Evolutionary conservation across 2,888 invertebrate genomes (phyloP).

Genomic region (Nomada ferruginata): DNA sequence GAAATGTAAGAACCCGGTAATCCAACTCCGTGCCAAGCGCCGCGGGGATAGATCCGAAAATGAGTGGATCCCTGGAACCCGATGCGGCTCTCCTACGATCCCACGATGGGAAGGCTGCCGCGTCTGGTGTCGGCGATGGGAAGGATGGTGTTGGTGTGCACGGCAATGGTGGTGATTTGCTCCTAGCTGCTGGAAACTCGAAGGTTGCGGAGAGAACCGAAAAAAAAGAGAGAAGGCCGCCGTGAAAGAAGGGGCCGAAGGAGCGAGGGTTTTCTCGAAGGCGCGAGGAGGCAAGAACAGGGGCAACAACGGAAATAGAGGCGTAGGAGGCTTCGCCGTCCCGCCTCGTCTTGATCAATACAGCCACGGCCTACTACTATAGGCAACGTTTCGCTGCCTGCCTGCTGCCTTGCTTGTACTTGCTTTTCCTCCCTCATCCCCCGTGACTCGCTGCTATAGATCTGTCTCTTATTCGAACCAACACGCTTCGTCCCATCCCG

Average conservation of each 20-base stretch:
- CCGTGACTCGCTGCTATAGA: constrained; percentile 76
- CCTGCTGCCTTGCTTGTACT: constrained; percentile 58
- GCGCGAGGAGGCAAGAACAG: constrained; percentile 80
- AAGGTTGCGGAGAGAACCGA: constrained; percentile 58
- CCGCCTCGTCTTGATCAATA: constrained; percentile 84
- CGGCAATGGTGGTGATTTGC: constrained; percentile 64
- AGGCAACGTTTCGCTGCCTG: constrained; percentile 80
- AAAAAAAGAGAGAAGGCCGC: constrained; percentile 62
- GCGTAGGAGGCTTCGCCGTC: constrained; percentile 81
- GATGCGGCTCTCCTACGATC: constrained; percentile 68
- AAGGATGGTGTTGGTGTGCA: constrained; percentile 29
- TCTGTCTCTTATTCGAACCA: constrained; percentile 82
- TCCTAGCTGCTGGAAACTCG: constrained; percentile 49
- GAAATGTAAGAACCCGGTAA: constrained; percentile 60
- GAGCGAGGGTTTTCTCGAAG: constrained; percentile 76
- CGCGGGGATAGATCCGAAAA: constrained; percentile 75
- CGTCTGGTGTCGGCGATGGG: constrained; percentile 27
- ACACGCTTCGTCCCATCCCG: constrained; percentile 77
- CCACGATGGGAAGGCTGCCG: constrained; percentile 39
- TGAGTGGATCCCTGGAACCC: constrained; percentile 73
- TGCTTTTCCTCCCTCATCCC: constrained; percentile 70
- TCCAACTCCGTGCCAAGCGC: constrained; percentile 74
- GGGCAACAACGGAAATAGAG: constrained; percentile 83
- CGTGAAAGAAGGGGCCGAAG: constrained; percentile 58
- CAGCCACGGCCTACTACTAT: constrained; percentile 82